Conservation (phyloP, 1,140 invertebrate species). For the Meloidogyne hapla region DNA sequence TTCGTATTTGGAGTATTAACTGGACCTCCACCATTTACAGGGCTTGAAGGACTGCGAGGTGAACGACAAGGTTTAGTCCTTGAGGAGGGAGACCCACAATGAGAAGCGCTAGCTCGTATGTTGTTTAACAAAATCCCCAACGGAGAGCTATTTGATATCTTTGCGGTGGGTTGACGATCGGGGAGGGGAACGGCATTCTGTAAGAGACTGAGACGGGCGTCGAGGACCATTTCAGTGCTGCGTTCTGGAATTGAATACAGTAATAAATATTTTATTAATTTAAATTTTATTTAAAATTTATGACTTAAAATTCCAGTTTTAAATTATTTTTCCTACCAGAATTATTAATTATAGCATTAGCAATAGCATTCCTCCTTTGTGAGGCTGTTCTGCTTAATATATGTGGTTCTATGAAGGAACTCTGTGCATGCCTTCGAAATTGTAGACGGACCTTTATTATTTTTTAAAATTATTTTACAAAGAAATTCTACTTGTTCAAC, state of each 20-base stretch:
- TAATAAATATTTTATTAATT: too few species aligned
- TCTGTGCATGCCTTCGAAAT: conserved; percentile 50
- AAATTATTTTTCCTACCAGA: conserved; percentile 3
- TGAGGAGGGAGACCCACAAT: neutral
- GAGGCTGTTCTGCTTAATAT: conserved; percentile 10
- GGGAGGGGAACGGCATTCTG: neutral
- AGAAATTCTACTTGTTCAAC: conserved; percentile 40
- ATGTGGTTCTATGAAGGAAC: conserved; percentile 32
- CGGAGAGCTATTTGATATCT: neutral
- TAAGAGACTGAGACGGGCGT: neutral
- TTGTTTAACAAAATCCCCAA: neutral
- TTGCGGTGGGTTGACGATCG: neutral
- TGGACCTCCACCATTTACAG: neutral
- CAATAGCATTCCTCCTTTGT: conserved; percentile 37
- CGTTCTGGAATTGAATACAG: too few species aligned
- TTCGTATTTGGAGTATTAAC: neutral
- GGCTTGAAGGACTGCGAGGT: neutral
- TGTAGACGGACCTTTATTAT: conserved; percentile 43
- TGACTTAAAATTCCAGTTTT: too few species aligned
- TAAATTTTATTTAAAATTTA: too few species aligned
- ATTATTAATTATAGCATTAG: conserved; percentile 38
- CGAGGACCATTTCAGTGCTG: neutral
- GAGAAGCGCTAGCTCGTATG: neutral
- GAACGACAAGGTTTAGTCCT: neutral
- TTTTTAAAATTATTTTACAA: neutral